Base-by-base conservation (phyloP, 1,140 invertebrate genomes). In the Ostrea denselamellosa region DNA sequence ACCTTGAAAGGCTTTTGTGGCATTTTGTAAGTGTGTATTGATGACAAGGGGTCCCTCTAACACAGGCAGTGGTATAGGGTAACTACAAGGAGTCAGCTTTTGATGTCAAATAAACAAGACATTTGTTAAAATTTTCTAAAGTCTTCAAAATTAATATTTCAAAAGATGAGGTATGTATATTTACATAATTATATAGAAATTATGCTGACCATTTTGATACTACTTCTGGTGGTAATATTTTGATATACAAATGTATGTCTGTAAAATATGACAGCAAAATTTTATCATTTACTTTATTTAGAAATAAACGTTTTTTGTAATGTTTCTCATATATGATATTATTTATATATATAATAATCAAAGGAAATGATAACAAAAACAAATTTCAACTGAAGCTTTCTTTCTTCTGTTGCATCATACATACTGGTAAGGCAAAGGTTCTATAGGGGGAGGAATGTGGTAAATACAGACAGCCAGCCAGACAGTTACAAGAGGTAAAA, bases 1-100 rank as follows among this genome's bases (percentile, higher is more conserved):
- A 51, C 90, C 90, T 86, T 93, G 90, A 89, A 93, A 93, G 44
- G 90, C 83, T 85, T 88, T 90, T 2, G 85, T 86, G 14, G 91
- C 89, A 77, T 88, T 91, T 86, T 92, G 89, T 28, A 93, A 77
- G 10, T 87, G 28, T 12, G 19, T 83, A 85, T 93, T 93, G 19
- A 65, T 65, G 52, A 44, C 28, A 2, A 93, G 84, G 8, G 91
- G 54, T n/a, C 92, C 92, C 82, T 91, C 89, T 17, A 93, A 88
- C 7, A 81, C 22, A 7, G 93, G 93, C 56, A 93, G 68, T 8
- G 90, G 88, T 17, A 71, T 86, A 22, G 89, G 89, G 83, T 89
- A 90, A 53, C 89, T 89, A 25, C 10, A 83, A 85, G 54, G 86
- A 3, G 8, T 8, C 9, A 25, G 9, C n/a, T 8, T 2, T 8